Base-by-base conservation (phyloP, 2,888 invertebrate genomes). In the Tachina lurida region DNA sequence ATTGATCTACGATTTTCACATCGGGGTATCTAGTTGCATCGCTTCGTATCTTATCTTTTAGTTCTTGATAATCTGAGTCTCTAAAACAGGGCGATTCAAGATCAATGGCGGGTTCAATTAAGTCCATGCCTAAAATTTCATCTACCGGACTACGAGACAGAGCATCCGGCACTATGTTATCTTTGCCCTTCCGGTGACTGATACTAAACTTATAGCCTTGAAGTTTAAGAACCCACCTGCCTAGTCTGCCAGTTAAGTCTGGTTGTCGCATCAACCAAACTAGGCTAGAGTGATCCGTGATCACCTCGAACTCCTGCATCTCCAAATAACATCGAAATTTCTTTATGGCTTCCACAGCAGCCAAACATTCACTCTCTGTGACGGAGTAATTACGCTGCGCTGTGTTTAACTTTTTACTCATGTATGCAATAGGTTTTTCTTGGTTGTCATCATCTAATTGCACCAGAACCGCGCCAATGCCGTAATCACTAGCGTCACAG, bases 251-350 rank as follows among this genome's bases (percentile, higher is more conserved):
- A 15, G 54, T 60, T 3, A 47, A 13, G 47, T 47, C 47, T 4
- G 47, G 47, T 10, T 47, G 47, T 10, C 47, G 12, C 47, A 47
- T 47, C 13, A 47, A 13, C 47, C 10, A 47, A 47, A 47, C 10
- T 5, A 86, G 56, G 12, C 84, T 85, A 5, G 84, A 63, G 19
- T 87, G 84, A 47, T 87, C 84, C 10, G 86, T 12, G 70, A 77
- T 0, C 22, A 45, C 13, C 77, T 87, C 45, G 77, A 65, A 56
- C 78, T 84, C 47, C 62, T 71, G 13, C 31, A 31, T 31, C 3
- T 31, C 31, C 31, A 31, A 31, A 31, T 31, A 31, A 31, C 31
- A 31, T 31, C 84, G 2, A 84, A 70, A 0, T 82, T n/a, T n/a
- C n/a, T 52, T 52, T 5, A 52, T 52, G 9, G 52, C 52, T 52